Percentiles rank a stretch among this genome's conserved stretches.
phyloP scores from a whole-genome alignment of 2,888 invertebrate species.

The Gasteruption jaculator region DNA sequence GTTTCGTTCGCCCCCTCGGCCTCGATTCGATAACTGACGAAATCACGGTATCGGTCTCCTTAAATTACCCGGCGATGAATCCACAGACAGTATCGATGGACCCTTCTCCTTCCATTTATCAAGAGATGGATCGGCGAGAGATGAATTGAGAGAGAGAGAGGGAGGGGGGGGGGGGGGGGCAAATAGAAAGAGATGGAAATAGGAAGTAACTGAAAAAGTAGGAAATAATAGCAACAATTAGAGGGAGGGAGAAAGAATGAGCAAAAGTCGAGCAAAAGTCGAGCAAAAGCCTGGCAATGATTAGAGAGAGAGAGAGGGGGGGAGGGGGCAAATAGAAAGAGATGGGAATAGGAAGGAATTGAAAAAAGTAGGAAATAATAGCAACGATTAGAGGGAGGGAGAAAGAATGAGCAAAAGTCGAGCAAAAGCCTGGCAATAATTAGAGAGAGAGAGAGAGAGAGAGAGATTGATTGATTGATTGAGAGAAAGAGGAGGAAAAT shows the following conservation, averaged over 20 bases:
- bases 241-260: slow-evolving; percentile 6
- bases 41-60: too few relatives aligned
- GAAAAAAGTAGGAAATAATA: not conserved
- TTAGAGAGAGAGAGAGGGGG: slow-evolving; percentile 8
- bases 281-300: too few relatives aligned
- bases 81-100: slow-evolving; percentile 2
- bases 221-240: not conserved
- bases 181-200: not conserved
- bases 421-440: too few relatives aligned
- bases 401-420: slow-evolving; percentile 9
- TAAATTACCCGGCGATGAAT: not conserved
- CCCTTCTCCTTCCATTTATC: not conserved
- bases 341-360: slow-evolving; percentile 9
- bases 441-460: slow-evolving; percentile 9
- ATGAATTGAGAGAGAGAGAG: slow-evolving; percentile 2
- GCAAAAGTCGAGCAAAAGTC: too few relatives aligned
- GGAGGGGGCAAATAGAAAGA: slow-evolving; percentile 13
- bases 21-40: slow-evolving; percentile 3
- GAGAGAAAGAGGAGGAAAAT: slow-evolving; percentile 14
- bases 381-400: not conserved
- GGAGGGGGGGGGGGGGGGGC: slow-evolving; percentile 1
- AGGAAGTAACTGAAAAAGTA: not conserved
- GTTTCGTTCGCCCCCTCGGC: not conserved
- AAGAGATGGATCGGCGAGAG: slow-evolving; percentile 1
- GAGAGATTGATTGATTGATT: slow-evolving; percentile 8